Percentiles rank a stretch among this genome's conserved stretches.
Evolutionary conservation across 2,888 invertebrate species (phyloP).

Genomic region (Drosophila borborema): DNA sequence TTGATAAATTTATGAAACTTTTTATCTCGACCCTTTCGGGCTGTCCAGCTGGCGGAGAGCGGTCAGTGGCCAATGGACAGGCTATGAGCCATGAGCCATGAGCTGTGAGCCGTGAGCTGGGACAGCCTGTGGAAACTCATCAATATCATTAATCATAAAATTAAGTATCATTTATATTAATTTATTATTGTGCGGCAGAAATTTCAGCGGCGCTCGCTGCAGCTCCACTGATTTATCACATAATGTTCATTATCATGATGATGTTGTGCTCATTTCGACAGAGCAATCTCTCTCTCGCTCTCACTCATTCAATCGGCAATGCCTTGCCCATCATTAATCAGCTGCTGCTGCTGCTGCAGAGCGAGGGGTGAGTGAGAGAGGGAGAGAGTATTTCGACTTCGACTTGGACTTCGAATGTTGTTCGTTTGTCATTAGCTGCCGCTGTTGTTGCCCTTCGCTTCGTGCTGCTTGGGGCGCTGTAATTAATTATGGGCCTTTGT

Average conservation of each 20-base stretch:
- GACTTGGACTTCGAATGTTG: slow-evolving; percentile 52
- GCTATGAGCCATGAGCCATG: not conserved
- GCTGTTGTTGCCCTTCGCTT: slow-evolving; percentile 52
- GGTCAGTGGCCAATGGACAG: slow-evolving; percentile 18
- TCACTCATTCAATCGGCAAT: slow-evolving; percentile 11
- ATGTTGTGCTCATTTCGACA: slow-evolving; percentile 80
- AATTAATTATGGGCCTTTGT: slow-evolving; percentile 82
- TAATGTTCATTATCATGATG: slow-evolving; percentile 76
- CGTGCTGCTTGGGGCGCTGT: slow-evolving; percentile 73
- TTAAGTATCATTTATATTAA: slow-evolving; percentile 84
- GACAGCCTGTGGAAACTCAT: slow-evolving; percentile 74
- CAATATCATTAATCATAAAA: slow-evolving; percentile 82
- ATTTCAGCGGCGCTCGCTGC: slow-evolving; percentile 70
- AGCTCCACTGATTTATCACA: slow-evolving; percentile 69
- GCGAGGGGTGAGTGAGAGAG: not conserved
- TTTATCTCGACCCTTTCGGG: slow-evolving; percentile 45
- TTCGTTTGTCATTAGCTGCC: slow-evolving; percentile 75
- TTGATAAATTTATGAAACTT: slow-evolving; percentile 77
- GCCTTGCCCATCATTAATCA: slow-evolving; percentile 80
- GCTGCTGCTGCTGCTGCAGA: slow-evolving; percentile 25
- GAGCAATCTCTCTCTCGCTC: slow-evolving; percentile 36
- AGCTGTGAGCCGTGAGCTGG: slow-evolving; percentile 18
- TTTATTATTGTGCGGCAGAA: slow-evolving; percentile 79
- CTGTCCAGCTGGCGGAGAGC: slow-evolving; percentile 7
- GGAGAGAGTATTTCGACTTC: slow-evolving; percentile 21